Percentiles rank a stretch among this genome's conserved stretches.
phyloP scores from a whole-genome alignment of 2,888 invertebrate genomes.

The Aspidiotus destructor region DNA sequence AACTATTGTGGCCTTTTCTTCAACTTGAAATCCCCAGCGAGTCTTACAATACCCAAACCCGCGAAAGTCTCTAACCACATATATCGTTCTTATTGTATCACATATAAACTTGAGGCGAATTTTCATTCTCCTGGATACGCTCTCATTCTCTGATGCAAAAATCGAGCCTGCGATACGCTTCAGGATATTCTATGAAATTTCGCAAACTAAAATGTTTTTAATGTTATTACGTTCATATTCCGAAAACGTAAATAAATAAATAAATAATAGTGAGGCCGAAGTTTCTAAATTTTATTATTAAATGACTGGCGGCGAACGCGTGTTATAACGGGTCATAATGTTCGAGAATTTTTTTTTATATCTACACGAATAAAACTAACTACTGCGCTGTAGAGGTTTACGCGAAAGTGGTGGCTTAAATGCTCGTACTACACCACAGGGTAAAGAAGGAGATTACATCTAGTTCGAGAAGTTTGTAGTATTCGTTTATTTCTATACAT shows the following conservation, averaged over 20 bases:
- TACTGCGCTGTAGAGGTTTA: neutral
- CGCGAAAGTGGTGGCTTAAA: no score
- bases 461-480: neutral
- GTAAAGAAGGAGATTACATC: slow-evolving; percentile 3
- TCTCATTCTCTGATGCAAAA: neutral
- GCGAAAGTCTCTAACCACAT: no score
- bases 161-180: neutral
- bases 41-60: no score
- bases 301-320: slow-evolving; percentile 20
- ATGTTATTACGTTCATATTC: neutral
- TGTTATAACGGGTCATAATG: neutral
- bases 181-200: neutral
- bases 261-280: slow-evolving; percentile 27
- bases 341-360: neutral
- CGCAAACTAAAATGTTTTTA: neutral
- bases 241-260: slow-evolving; percentile 11
- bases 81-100: no score
- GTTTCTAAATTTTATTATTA: slow-evolving; percentile 31
- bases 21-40: no score
- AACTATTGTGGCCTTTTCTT: no score
- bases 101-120: no score
- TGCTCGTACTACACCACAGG: neutral
- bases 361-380: neutral
- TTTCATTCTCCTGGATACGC: neutral
- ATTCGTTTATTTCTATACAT: neutral